phyloP scores from a whole-genome alignment of 1,140 invertebrate genomes.

The Calosoma granatense region DNA sequence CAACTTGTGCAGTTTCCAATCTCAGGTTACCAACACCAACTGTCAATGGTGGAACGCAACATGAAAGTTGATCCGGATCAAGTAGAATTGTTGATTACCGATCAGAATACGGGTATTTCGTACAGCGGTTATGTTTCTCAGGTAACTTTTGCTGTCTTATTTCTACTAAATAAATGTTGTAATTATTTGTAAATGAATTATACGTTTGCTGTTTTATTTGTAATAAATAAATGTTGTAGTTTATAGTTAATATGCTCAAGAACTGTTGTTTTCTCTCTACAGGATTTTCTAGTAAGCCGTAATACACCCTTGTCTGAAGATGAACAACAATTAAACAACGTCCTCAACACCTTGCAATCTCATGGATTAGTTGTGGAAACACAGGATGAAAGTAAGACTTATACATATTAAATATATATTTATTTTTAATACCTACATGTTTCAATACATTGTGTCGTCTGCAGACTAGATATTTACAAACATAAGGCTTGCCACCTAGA shows the following conservation, averaged over 20 bases:
- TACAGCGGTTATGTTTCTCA: conserved; percentile 1
- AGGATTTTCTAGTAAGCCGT: background rate
- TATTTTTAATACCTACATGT: no score
- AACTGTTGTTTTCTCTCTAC: no score
- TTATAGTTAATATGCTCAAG: no score
- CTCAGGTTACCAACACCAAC: background rate
- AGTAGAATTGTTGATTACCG: conserved; percentile 33
- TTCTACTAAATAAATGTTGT: background rate
- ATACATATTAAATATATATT: background rate
- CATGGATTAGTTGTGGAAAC: background rate
- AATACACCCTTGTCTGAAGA: conserved; percentile 19
- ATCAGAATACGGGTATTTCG: conserved; percentile 28
- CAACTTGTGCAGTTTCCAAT: conserved; percentile 9
- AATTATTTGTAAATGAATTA: no score
- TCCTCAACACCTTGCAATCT: conserved; percentile 16
- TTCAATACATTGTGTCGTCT: no score
- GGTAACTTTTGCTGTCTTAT: background rate
- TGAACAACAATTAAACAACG: conserved; percentile 27
- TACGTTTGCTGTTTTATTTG: no score
- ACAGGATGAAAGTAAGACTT: background rate
- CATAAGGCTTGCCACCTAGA: no score
- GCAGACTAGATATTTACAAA: no score
- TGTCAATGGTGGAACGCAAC: conserved; percentile 8
- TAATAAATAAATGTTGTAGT: no score
- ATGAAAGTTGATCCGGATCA: conserved; percentile 22